A percentile compares a stretch with the other conserved stretches of the same genome.
phyloP scores from a whole-genome alignment of 2,797 vertebrate species.

The Syndactyla subalaris region DNA sequence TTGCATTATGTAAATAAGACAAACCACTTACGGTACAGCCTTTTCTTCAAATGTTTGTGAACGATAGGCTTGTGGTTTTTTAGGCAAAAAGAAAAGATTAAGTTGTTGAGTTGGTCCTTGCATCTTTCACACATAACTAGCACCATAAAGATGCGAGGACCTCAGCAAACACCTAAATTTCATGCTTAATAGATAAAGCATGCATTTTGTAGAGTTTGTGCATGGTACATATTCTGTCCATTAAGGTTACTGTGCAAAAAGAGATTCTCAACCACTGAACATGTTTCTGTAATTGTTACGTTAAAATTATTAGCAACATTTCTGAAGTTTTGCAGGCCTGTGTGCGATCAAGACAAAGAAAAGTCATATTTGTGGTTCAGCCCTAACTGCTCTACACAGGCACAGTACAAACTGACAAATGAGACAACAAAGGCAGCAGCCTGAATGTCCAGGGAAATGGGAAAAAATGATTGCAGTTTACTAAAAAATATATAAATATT shows the following conservation, averaged over 20 bases:
- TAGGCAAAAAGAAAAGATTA: conserved; percentile 62
- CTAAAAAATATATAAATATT: conserved; percentile 43
- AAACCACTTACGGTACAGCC: conserved; percentile 26
- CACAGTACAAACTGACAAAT: conserved; percentile 12
- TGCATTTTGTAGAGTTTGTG: conserved; percentile 64
- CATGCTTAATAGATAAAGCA: conserved; percentile 76
- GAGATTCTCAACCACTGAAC: conserved; percentile 9
- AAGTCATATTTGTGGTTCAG: neutral
- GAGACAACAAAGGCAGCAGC: conserved; percentile 56
- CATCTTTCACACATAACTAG: conserved; percentile 75
- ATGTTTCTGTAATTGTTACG: neutral
- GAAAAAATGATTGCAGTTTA: neutral
- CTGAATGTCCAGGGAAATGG: neutral
- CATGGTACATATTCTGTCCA: conserved; percentile 32
- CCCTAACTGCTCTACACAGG: conserved; percentile 12
- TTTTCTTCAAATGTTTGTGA: conserved; percentile 32
- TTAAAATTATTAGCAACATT: conserved; percentile 52
- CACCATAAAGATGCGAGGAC: conserved; percentile 78
- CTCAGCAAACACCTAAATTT: conserved; percentile 65
- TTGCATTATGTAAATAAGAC: conserved; percentile 45
- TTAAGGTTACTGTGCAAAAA: conserved; percentile 60
- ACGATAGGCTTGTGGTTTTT: conserved; percentile 42
- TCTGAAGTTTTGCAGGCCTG: conserved; percentile 39
- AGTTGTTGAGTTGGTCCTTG: conserved; percentile 68
- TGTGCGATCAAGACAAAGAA: neutral